Percentiles rank a stretch among this genome's conserved stretches.
These are phyloP conservation scores for Scolopax rusticola DNA, from an alignment of 2,797 vertebrate species.

Conservation along the genomic window DNA sequence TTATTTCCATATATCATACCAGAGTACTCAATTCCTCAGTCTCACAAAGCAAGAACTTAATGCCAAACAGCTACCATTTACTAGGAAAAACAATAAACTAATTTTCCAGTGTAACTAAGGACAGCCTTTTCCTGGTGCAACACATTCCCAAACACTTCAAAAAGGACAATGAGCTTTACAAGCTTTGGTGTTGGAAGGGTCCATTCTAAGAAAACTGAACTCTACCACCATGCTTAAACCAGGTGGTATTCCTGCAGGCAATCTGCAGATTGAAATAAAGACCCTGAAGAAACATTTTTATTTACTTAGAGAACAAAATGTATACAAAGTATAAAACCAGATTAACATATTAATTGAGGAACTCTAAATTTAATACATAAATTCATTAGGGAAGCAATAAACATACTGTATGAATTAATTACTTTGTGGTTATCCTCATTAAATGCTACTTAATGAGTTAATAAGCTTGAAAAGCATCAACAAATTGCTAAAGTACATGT, in stretches of 20 bases:
- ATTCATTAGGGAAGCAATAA: conserved; percentile 41
- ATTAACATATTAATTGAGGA: background rate
- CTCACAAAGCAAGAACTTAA: background rate
- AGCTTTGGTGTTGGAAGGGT: background rate
- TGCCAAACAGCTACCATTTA: background rate
- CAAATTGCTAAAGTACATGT: background rate
- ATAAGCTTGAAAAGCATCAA: background rate
- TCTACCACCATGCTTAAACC: background rate
- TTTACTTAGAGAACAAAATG: conserved; percentile 1
- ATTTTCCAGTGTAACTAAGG: background rate
- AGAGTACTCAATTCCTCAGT: background rate
- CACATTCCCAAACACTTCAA: background rate
- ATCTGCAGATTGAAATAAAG: background rate
- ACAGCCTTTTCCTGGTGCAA: background rate
- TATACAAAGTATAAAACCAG: background rate
- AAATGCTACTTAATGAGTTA: conserved; percentile 30
- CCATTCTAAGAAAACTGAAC: background rate
- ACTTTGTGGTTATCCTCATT: background rate
- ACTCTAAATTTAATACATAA: background rate
- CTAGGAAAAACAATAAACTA: background rate
- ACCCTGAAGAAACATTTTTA: background rate
- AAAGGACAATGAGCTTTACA: background rate
- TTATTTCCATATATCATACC: background rate
- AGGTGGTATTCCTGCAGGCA: background rate
- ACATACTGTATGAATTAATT: conserved; percentile 25